Conservation (phyloP, 2,113 vertebrate species). For the Atractosteus spatula region DNA sequence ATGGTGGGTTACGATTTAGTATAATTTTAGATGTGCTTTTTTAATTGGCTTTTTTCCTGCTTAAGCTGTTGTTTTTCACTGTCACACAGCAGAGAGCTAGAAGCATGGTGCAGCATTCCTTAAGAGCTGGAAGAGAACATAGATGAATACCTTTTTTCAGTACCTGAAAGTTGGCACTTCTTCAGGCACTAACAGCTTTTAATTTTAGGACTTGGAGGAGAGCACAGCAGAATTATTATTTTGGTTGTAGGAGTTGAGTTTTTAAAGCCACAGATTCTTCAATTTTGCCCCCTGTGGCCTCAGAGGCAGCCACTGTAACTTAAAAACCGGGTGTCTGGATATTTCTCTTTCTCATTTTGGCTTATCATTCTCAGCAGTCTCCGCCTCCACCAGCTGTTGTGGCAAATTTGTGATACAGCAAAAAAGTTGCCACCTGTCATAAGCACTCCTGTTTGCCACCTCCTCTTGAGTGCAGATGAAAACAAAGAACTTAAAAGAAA, state of each 20-base stretch:
- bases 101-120: too few relatives aligned
- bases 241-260: neutral
- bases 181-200: neutral
- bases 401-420: neutral
- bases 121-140: neutral
- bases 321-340: neutral
- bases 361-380: neutral
- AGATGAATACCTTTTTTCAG: neutral
- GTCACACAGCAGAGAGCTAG: too few relatives aligned
- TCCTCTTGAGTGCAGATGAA: too few relatives aligned
- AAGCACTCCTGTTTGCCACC: neutral
- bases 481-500: too few relatives aligned
- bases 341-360: neutral
- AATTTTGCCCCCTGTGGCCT: neutral
- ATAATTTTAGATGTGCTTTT: too few relatives aligned
- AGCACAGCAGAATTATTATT: neutral
- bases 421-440: neutral
- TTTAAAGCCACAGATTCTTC: neutral
- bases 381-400: neutral
- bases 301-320: neutral
- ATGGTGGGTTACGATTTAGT: too few relatives aligned
- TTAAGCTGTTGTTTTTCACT: too few relatives aligned
- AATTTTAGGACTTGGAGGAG: neutral
- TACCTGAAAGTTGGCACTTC: neutral
- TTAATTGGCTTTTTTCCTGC: too few relatives aligned